These are phyloP conservation scores for Antechinus stuartii DNA, from an alignment of 2,113 vertebrate species.

Conservation along the genomic window DNA sequence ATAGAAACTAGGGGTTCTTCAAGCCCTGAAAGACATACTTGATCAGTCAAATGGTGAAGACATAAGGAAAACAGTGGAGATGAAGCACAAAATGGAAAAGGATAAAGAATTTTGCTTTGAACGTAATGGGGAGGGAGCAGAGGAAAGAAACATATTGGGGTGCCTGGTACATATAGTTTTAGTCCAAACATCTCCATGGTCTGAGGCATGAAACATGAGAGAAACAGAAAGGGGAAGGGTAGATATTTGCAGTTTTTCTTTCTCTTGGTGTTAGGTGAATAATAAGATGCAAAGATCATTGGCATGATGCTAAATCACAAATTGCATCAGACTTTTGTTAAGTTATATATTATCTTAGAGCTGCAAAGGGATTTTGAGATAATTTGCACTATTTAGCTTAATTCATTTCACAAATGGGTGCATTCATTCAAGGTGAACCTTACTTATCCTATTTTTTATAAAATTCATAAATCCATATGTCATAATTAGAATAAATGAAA, in stretches of 20 bases:
- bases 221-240: no score
- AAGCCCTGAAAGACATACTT: no score
- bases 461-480: neutral
- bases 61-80: neutral
- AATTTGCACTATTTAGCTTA: neutral
- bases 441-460: neutral
- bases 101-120: neutral
- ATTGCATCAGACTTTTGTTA: neutral
- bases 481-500: neutral
- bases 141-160: neutral
- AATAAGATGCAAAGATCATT: neutral
- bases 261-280: neutral
- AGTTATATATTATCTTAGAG: neutral
- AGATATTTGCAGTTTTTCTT: neutral
- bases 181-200: no score
- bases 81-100: neutral
- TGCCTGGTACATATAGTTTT: neutral
- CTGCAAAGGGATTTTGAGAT: neutral
- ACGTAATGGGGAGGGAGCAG: neutral
- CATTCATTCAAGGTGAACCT: neutral
- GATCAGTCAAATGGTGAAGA: no score
- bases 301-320: neutral
- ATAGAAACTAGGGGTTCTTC: neutral
- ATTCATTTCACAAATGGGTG: neutral
- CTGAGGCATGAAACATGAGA: no score